phyloP scores from a whole-genome alignment of 2,113 vertebrate species.

The Vulpes lagopus region DNA sequence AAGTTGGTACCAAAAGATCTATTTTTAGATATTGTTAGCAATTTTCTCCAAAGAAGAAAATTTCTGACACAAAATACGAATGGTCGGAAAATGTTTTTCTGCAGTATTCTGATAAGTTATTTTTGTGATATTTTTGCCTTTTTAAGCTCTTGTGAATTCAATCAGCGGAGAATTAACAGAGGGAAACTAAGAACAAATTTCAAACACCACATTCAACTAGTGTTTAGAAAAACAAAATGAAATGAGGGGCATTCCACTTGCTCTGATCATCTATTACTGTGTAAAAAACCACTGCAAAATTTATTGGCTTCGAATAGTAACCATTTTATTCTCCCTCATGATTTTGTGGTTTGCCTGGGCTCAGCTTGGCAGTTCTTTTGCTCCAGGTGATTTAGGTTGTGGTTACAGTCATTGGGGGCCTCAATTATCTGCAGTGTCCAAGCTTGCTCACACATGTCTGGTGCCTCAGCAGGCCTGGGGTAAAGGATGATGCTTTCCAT shows the following conservation, averaged over 20 bases:
- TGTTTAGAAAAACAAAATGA: not conserved
- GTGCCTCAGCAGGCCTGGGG: not conserved
- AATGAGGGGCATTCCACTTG: not conserved
- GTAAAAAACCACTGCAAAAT: not conserved
- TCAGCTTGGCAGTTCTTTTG: not conserved
- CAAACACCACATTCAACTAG: not conserved
- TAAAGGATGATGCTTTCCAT: not conserved
- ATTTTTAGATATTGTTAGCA: not conserved
- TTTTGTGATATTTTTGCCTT: conserved; percentile 25
- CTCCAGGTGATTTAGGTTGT: not conserved
- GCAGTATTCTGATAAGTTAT: not conserved
- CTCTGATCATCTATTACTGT: not conserved
- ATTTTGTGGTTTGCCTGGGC: not conserved
- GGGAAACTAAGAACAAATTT: not conserved
- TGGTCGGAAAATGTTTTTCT: conserved; percentile 12
- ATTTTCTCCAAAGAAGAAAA: conserved; percentile 27
- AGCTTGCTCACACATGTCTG: not conserved
- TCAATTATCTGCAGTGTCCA: not conserved
- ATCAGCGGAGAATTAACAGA: conserved; percentile 4
- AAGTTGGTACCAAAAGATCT: not conserved
- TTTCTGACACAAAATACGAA: conserved; percentile 8
- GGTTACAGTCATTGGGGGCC: not conserved
- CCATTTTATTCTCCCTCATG: not conserved
- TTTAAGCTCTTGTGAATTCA: conserved; percentile 14
- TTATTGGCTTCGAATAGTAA: not conserved